Conservation (phyloP, 2,888 invertebrate genomes). For the Venusia cambrica region DNA sequence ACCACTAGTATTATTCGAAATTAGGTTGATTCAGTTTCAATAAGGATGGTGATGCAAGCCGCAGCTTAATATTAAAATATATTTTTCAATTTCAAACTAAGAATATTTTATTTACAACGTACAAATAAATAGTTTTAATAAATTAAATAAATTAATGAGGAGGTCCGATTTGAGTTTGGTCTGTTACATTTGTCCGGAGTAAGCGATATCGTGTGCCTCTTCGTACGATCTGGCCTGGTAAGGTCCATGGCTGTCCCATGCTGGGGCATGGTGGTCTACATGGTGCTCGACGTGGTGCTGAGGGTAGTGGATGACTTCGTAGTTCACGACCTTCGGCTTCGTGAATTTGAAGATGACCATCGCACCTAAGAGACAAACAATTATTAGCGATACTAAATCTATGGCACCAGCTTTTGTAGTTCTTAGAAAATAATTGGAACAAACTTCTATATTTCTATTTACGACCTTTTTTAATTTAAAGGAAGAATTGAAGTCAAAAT, state of each 20-base stretch:
- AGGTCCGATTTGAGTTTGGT: conserved; percentile 60
- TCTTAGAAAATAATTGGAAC: too few relatives aligned
- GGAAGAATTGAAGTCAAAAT: neutral
- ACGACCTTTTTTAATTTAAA: too few relatives aligned
- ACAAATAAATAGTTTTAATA: conserved; percentile 70
- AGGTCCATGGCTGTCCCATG: conserved; percentile 80
- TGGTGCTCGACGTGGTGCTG: conserved; percentile 86
- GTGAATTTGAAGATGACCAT: conserved; percentile 93
- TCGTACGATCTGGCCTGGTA: conserved; percentile 82
- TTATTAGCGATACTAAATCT: too few relatives aligned
- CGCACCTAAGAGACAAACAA: conserved; percentile 64
- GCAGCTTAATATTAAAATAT: too few relatives aligned
- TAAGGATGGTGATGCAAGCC: too few relatives aligned
- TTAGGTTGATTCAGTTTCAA: too few relatives aligned
- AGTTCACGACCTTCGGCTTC: conserved; percentile 92
- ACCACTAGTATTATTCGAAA: too few relatives aligned
- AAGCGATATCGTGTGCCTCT: conserved; percentile 82
- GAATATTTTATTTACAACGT: conserved; percentile 71
- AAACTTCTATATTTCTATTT: too few relatives aligned
- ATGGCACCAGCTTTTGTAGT: too few relatives aligned
- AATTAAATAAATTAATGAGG: conserved; percentile 68
- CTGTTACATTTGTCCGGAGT: conserved; percentile 72
- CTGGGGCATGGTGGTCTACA: conserved; percentile 81
- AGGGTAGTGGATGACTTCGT: conserved; percentile 92
- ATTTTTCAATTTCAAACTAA: conserved; percentile 71